Evolutionary conservation across 2,797 vertebrate genomes (phyloP).

Genomic region (Schizopygopsis pylzovi): DNA sequence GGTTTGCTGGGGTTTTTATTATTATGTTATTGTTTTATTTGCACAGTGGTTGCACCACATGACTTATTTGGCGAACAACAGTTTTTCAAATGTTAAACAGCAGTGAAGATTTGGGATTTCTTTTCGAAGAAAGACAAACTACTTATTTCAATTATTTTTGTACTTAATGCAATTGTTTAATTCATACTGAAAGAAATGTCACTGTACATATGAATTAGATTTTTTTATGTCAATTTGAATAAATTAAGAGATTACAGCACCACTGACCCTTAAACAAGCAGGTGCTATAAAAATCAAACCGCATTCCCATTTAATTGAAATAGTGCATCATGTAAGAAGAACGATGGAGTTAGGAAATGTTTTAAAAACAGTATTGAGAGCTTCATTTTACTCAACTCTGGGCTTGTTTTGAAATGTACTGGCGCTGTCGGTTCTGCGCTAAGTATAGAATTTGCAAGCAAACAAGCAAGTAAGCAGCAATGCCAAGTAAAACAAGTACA

Average conservation of each 20-base stretch:
- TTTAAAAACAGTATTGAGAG: not conserved
- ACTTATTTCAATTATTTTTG: no score
- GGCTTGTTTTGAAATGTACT: constrained; percentile 46
- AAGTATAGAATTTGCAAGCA: constrained; percentile 65
- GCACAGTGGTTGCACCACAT: not conserved
- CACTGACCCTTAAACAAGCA: not conserved
- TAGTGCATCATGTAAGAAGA: not conserved
- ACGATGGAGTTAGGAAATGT: not conserved
- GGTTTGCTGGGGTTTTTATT: not conserved
- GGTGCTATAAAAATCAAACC: not conserved
- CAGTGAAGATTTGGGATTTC: not conserved
- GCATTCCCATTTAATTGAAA: not conserved
- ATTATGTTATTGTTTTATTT: not conserved
- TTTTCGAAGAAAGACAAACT: not conserved
- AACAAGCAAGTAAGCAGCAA: constrained; percentile 66
- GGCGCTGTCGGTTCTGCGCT: constrained; percentile 60
- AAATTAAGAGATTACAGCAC: not conserved
- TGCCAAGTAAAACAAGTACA: constrained; percentile 67
- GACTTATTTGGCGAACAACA: not conserved
- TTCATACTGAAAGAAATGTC: not conserved
- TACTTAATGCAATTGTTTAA: no score
- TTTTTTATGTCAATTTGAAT: not conserved
- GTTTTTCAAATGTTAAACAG: not conserved
- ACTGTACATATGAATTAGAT: no score
- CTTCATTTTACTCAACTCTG: constrained; percentile 12